Evolutionary conservation across 2,113 vertebrate genomes (phyloP).

Genomic region (Rissa tridactyla): DNA sequence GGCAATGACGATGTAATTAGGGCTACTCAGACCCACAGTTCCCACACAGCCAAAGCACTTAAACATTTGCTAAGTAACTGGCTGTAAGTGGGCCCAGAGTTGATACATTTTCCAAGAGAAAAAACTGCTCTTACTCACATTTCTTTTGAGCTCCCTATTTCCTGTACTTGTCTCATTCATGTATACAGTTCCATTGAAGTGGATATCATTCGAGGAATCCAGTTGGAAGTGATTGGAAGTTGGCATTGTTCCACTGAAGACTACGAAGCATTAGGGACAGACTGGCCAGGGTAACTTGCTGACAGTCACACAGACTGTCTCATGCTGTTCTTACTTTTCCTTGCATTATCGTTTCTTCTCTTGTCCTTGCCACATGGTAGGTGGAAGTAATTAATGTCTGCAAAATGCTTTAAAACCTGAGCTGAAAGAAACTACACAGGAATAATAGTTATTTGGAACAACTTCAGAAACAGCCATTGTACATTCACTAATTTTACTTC

Average conservation of each 20-base stretch:
- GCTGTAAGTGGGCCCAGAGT: not conserved
- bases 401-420: not conserved
- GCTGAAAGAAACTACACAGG: not conserved
- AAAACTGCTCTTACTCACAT: not conserved
- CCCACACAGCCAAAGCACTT: not conserved
- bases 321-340: not conserved
- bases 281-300: not conserved
- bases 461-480: not conserved
- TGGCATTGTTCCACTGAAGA: not conserved
- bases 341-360: not conserved
- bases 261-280: not conserved
- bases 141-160: not conserved
- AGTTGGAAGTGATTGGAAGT: not conserved
- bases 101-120: not conserved
- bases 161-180: not conserved
- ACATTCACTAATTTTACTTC: constrained; percentile 1
- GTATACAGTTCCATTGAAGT: not conserved
- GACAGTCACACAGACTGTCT: not conserved
- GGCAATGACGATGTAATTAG: not conserved
- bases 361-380: not conserved
- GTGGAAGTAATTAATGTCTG: not conserved
- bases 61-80: not conserved
- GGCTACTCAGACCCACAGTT: not conserved
- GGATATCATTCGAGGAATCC: not conserved
- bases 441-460: not conserved